Evolutionary conservation across 2,113 vertebrate genomes (phyloP).

Genomic region (Mohoua ochrocephala): DNA sequence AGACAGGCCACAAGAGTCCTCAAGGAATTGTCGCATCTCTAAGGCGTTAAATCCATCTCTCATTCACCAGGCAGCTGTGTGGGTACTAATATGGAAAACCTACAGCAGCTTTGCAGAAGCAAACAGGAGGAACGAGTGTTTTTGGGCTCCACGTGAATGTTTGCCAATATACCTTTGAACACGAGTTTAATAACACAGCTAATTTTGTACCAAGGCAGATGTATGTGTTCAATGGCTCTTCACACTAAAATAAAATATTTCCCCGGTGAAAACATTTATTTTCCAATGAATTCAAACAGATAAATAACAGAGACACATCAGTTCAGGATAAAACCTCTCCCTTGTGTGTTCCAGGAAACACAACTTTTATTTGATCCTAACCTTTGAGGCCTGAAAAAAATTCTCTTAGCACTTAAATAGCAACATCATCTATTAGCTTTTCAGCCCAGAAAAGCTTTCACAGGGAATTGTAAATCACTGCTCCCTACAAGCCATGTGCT

Average conservation of each 20-base stretch:
- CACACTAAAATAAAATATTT: conserved; percentile 15
- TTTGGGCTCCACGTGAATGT: neutral
- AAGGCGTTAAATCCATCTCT: neutral
- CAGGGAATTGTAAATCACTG: conserved; percentile 46
- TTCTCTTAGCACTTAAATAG: conserved; percentile 49
- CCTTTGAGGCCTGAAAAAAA: conserved; percentile 34
- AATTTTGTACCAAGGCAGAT: conserved; percentile 13
- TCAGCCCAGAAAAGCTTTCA: conserved; percentile 44
- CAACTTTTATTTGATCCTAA: conserved; percentile 52
- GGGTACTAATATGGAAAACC: neutral
- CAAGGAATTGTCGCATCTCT: neutral
- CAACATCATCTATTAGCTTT: conserved; percentile 58
- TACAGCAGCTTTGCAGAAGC: neutral
- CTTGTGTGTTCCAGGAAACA: neutral
- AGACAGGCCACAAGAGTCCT: neutral
- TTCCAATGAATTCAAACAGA: conserved; percentile 35
- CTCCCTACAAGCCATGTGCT: neutral
- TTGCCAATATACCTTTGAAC: neutral
- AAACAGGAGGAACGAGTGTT: neutral
- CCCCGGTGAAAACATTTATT: conserved; percentile 17
- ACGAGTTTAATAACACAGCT: neutral
- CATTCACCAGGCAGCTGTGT: neutral
- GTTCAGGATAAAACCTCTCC: conserved; percentile 1
- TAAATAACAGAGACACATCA: conserved; percentile 19
- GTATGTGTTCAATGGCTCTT: neutral